Evolutionary conservation across 2,113 vertebrate species (phyloP).

Genomic region (Serilophus lunatus): DNA sequence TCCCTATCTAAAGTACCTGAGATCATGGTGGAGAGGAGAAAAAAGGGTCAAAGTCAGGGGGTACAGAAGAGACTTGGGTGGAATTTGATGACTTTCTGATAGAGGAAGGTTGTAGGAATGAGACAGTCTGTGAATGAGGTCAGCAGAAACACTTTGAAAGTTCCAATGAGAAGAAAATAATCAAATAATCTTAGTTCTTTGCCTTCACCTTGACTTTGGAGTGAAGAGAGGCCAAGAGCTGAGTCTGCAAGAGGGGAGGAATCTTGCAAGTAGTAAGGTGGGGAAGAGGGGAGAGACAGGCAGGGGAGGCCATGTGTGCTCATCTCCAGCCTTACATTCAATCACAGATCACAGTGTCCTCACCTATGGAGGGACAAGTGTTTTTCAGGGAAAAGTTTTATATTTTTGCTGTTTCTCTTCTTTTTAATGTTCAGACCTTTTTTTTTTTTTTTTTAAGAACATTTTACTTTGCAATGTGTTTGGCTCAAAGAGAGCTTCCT

Average conservation of each 20-base stretch:
- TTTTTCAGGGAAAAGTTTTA: slow-evolving; percentile 42
- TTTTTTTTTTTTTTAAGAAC: background rate
- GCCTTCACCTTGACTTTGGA: background rate
- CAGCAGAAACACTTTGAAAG: background rate
- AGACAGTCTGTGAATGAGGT: background rate
- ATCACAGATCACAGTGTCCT: slow-evolving; percentile 17
- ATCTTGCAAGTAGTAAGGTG: fast-evolving
- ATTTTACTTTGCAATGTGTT: background rate
- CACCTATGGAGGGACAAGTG: background rate
- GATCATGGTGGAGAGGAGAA: background rate
- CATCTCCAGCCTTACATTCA: background rate
- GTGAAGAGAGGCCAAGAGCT: background rate
- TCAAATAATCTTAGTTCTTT: background rate
- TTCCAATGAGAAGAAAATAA: background rate
- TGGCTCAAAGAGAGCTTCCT: background rate
- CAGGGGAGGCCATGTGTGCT: fast-evolving
- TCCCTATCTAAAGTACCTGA: background rate
- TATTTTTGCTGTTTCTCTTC: slow-evolving; percentile 14
- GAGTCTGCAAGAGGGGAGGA: background rate
- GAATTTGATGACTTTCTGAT: background rate
- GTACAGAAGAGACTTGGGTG: background rate
- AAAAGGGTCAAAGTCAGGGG: background rate
- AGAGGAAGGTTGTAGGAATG: background rate
- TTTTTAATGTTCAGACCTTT: background rate
- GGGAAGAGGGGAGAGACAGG: background rate